Evolutionary conservation across 1,140 invertebrate species (phyloP).

Genomic region (Diachasmimorpha longicaudata): DNA sequence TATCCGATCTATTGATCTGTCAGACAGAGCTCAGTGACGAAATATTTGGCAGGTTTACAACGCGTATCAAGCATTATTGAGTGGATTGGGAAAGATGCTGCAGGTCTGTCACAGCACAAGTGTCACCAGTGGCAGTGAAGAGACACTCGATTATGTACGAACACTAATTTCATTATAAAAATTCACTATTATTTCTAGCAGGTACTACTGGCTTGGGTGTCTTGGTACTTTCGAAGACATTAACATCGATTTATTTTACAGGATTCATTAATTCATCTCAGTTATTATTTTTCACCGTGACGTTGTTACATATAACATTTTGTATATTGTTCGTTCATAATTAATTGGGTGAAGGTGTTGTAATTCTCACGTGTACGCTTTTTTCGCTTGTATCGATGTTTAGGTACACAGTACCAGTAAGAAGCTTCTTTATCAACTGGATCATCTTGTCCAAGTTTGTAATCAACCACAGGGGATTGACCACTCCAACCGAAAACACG

Average conservation of each 20-base stretch:
- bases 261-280: not conserved
- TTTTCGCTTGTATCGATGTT: slow-evolving; percentile 49
- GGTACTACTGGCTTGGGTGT: slow-evolving; percentile 3
- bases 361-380: slow-evolving; percentile 28
- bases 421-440: slow-evolving; percentile 93
- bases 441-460: slow-evolving; percentile 94
- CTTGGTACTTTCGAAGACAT: slow-evolving; percentile 3
- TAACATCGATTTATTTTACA: slow-evolving; percentile 20
- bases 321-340: slow-evolving; percentile 3
- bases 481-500: slow-evolving; percentile 74
- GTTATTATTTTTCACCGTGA: not conserved
- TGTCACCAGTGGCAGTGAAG: slow-evolving; percentile 40
- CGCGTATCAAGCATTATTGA: slow-evolving; percentile 73
- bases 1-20: not conserved
- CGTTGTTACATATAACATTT: not conserved
- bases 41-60: slow-evolving; percentile 70
- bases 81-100: slow-evolving; percentile 72
- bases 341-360: slow-evolving; percentile 25
- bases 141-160: slow-evolving; percentile 59
- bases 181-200: slow-evolving; percentile 13
- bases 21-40: slow-evolving; percentile 26
- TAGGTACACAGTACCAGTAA: slow-evolving; percentile 96
- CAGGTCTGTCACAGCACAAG: slow-evolving; percentile 71
- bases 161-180: slow-evolving; percentile 32
- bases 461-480: slow-evolving; percentile 82